Evolutionary conservation across 1,140 invertebrate genomes (phyloP).

Genomic region (Anoplophora glabripennis): DNA sequence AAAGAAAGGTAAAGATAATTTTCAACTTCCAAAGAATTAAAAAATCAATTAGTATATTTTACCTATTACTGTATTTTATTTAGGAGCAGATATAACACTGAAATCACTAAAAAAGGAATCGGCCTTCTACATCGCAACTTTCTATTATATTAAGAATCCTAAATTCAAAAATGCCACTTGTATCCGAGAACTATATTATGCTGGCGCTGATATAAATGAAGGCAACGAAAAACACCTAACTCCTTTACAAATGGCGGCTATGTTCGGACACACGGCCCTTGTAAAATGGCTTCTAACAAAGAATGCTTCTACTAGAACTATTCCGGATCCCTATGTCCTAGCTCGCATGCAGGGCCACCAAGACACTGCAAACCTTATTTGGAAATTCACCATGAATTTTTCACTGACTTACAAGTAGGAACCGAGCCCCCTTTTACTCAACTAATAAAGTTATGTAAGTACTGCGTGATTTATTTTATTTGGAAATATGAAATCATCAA

Average conservation of each 20-base stretch:
- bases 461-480: too few species aligned
- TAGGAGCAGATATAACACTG: constrained; percentile 35
- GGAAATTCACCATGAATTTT: background rate
- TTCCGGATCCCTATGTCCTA: constrained; percentile 30
- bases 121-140: constrained; percentile 37
- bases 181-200: constrained; percentile 40
- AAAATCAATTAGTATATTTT: background rate
- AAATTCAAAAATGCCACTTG: constrained; percentile 37
- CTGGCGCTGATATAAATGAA: constrained; percentile 38
- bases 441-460: too few species aligned
- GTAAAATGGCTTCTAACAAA: constrained; percentile 40
- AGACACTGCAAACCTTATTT: constrained; percentile 21
- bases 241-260: constrained; percentile 39
- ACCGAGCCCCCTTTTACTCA: too few species aligned
- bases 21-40: background rate
- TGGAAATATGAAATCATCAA: too few species aligned
- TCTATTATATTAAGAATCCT: constrained; percentile 32
- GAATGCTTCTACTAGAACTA: constrained; percentile 25
- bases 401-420: too few species aligned
- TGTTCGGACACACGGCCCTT: constrained; percentile 39
- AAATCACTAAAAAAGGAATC: constrained; percentile 34
- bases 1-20: constrained; percentile 16
- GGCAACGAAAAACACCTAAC: constrained; percentile 28
- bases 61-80: background rate
- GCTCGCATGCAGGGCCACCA: constrained; percentile 28